A percentile compares a stretch with the other conserved stretches of the same genome.
These are phyloP conservation scores for Takifugu bimaculatus DNA, from an alignment of 2,113 vertebrate genomes.

Conservation along the genomic window DNA sequence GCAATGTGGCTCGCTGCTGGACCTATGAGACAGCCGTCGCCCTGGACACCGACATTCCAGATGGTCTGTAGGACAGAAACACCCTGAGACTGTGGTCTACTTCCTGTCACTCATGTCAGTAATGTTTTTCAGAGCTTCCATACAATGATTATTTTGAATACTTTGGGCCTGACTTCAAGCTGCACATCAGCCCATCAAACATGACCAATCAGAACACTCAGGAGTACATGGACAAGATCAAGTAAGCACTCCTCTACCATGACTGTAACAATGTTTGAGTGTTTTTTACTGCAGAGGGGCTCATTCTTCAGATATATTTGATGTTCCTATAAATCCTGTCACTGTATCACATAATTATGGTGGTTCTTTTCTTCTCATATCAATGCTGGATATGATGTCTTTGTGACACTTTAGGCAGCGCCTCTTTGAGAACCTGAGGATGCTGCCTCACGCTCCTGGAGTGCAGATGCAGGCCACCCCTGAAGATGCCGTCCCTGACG, in stretches of 20 bases:
- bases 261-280: too few species aligned
- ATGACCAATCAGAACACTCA: constrained; percentile 98
- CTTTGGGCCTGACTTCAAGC: constrained; percentile 94
- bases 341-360: too few species aligned
- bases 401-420: constrained; percentile 76
- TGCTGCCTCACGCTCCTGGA: constrained; percentile 91
- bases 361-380: not conserved
- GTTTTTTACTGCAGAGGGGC: too few species aligned
- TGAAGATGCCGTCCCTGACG: constrained; percentile 86
- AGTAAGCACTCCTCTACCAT: constrained; percentile 44
- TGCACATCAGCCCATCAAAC: constrained; percentile 97
- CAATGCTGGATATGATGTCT: not conserved
- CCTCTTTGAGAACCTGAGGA: constrained; percentile 91
- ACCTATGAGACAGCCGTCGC: constrained; percentile 93
- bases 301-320: too few species aligned
- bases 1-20: constrained; percentile 94
- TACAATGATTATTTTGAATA: constrained; percentile 98
- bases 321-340: too few species aligned
- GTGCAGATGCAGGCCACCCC: constrained; percentile 94
- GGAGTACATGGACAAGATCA: constrained; percentile 94
- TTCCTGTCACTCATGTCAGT: not conserved
- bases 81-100: not conserved
- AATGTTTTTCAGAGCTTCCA: constrained; percentile 75
- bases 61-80: constrained; percentile 58
- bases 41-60: constrained; percentile 90